Evolutionary conservation across 2,113 vertebrate species (phyloP).

Genomic region (Panthera uncia): DNA sequence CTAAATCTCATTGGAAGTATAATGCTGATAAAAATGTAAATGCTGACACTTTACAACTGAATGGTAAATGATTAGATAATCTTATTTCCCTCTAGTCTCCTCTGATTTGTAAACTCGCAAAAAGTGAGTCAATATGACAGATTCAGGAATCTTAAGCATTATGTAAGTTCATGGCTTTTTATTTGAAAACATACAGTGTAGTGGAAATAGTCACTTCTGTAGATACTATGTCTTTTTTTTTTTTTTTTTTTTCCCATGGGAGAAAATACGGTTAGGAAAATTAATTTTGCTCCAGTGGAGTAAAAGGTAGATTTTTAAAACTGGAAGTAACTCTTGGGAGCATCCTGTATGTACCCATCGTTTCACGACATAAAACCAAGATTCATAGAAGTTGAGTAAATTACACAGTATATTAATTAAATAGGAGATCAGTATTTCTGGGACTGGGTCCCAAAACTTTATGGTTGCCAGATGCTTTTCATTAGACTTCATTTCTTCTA

Average conservation of each 20-base stretch:
- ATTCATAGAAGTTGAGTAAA: not conserved
- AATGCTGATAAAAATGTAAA: slow-evolving; percentile 50
- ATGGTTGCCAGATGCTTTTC: not conserved
- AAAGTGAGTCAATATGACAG: not conserved
- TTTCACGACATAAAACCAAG: not conserved
- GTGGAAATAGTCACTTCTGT: not conserved
- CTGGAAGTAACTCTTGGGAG: not conserved
- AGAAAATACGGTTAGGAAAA: not conserved
- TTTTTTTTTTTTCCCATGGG: slow-evolving; percentile 32
- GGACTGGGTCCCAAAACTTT: not conserved
- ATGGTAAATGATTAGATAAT: not conserved
- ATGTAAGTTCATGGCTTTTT: not conserved
- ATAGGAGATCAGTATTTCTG: not conserved
- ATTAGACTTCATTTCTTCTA: not conserved
- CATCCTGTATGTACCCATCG: too few relatives aligned
- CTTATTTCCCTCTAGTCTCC: not conserved
- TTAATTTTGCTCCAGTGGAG: not conserved
- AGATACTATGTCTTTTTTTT: not conserved
- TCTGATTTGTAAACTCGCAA: not conserved
- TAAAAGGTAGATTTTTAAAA: not conserved
- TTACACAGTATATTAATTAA: not conserved
- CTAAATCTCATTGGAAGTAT: slow-evolving; percentile 16
- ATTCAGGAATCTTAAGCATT: not conserved
- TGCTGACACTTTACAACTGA: not conserved
- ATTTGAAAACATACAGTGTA: not conserved